A percentile compares a stretch with the other conserved stretches of the same genome.
Evolutionary conservation across 2,888 invertebrate genomes (phyloP).

Genomic region (Thecophora atra): DNA sequence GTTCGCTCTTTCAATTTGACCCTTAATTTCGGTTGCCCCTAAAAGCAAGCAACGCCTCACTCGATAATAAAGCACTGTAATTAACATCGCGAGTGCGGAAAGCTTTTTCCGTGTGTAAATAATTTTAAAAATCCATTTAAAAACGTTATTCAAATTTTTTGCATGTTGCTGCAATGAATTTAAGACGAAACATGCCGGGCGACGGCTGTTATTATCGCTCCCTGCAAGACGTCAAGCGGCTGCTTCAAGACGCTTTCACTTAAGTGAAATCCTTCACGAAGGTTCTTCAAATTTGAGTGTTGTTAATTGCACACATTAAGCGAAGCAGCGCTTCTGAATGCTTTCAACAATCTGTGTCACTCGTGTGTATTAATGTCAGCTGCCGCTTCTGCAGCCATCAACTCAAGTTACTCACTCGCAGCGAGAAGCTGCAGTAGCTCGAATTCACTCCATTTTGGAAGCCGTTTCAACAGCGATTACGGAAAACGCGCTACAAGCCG

Average conservation of each 20-base stretch:
- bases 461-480: neutral
- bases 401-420: conserved; percentile 20
- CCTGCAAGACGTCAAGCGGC: no score
- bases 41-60: neutral
- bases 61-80: neutral
- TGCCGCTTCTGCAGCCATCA: conserved; percentile 29
- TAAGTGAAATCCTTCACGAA: no score
- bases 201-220: no score
- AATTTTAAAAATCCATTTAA: no score
- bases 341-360: conserved; percentile 5
- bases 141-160: neutral
- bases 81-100: neutral
- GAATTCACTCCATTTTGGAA: neutral
- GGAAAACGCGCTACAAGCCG: neutral
- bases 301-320: conserved; percentile 24
- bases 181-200: no score
- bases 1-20: neutral
- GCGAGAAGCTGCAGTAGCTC: neutral
- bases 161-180: neutral
- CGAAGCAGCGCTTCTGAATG: conserved; percentile 3
- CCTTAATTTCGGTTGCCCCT: neutral
- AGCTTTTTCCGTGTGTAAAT: neutral
- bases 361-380: conserved; percentile 29
- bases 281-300: conserved; percentile 8
- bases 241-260: no score